A percentile compares a stretch with the other conserved stretches of the same genome.
phyloP scores from a whole-genome alignment of 1,140 invertebrate genomes.

The Aporrectodea caliginosa region DNA sequence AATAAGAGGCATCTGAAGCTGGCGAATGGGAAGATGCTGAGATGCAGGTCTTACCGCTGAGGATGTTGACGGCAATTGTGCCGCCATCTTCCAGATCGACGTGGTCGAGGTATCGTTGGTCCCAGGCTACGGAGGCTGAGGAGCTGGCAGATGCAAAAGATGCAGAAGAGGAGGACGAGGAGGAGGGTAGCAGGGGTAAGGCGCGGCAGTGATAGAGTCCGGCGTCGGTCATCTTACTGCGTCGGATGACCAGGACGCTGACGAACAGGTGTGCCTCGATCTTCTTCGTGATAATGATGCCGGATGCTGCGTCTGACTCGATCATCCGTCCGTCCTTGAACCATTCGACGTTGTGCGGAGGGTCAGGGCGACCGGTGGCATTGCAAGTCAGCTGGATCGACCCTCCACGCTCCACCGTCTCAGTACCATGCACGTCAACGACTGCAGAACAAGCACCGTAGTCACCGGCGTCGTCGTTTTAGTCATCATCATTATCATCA shows the following conservation, averaged over 20 bases:
- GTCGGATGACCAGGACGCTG: slow-evolving; percentile 40
- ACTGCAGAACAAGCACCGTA: too few relatives aligned
- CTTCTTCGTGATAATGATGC: slow-evolving; percentile 41
- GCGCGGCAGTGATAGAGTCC: slow-evolving; percentile 44
- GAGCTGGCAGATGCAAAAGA: neutral
- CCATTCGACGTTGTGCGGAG: slow-evolving; percentile 46
- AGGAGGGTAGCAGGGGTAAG: neutral
- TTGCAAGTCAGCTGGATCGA: slow-evolving; percentile 42
- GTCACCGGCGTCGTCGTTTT: too few relatives aligned
- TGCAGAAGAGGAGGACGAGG: neutral
- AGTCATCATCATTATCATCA: too few relatives aligned
- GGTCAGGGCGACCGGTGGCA: slow-evolving; percentile 41
- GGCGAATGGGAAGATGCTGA: neutral
- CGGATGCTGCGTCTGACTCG: slow-evolving; percentile 32
- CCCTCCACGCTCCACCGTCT: slow-evolving; percentile 42
- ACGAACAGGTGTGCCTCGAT: slow-evolving; percentile 35
- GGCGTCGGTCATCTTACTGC: slow-evolving; percentile 39
- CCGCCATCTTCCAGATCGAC: neutral
- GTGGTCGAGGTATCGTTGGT: too few relatives aligned
- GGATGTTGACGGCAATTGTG: neutral
- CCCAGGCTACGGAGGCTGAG: too few relatives aligned
- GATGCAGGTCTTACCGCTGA: neutral
- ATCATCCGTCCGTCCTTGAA: slow-evolving; percentile 45
- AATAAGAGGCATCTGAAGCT: neutral
- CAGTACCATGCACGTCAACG: slow-evolving; percentile 40